A percentile compares a stretch with the other conserved stretches of the same genome.
These are phyloP conservation scores for Carposina sasakii DNA, from an alignment of 1,140 invertebrate genomes.

Conservation along the genomic window DNA sequence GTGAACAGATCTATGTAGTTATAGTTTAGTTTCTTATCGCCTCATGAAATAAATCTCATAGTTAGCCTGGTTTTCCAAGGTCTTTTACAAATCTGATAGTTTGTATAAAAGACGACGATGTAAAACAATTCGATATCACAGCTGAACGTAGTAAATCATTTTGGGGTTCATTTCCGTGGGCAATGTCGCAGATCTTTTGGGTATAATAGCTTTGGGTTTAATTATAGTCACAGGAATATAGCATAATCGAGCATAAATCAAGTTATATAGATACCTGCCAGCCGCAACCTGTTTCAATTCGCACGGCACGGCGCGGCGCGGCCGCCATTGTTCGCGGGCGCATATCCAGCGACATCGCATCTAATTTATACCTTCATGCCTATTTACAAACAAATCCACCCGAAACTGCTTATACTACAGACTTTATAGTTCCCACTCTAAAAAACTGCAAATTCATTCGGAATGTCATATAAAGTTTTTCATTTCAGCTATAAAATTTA, in stretches of 20 bases:
- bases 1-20: too few species aligned
- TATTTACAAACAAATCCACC: constrained; percentile 45
- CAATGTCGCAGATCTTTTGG: constrained; percentile 59
- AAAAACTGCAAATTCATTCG: constrained; percentile 51
- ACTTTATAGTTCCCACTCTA: constrained; percentile 39
- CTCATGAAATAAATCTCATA: too few species aligned
- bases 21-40: too few species aligned
- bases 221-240: constrained; percentile 60
- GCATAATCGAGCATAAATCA: constrained; percentile 68
- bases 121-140: constrained; percentile 53
- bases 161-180: constrained; percentile 50
- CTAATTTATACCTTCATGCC: constrained; percentile 70
- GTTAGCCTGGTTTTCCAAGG: too few species aligned
- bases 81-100: too few species aligned
- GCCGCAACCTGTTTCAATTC: constrained; percentile 67
- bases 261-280: constrained; percentile 65
- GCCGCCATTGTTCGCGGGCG: constrained; percentile 42
- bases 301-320: constrained; percentile 50
- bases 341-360: constrained; percentile 38
- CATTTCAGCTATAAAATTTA: constrained; percentile 48
- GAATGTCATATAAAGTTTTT: constrained; percentile 36
- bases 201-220: constrained; percentile 66
- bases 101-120: too few species aligned
- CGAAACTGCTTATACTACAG: constrained; percentile 34
- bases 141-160: constrained; percentile 59